A percentile compares a stretch with the other conserved stretches of the same genome.
These are phyloP conservation scores for Leuciscus idus DNA, from an alignment of 2,113 vertebrate genomes.

Conservation along the genomic window DNA sequence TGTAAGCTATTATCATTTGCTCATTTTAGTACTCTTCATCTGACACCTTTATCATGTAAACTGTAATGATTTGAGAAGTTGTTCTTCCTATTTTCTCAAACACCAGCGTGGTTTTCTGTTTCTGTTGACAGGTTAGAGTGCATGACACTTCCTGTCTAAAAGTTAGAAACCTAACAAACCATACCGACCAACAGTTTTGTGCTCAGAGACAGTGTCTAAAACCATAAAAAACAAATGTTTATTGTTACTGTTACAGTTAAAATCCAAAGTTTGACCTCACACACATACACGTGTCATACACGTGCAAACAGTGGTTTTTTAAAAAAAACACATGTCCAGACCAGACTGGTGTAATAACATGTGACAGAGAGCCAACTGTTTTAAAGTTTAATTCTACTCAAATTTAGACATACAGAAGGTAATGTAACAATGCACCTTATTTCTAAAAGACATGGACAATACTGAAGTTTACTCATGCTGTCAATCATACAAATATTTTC, in stretches of 20 bases:
- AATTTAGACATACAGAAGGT: slow-evolving; percentile 9
- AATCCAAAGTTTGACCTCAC: neutral
- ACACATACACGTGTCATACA: neutral
- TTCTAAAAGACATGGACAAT: neutral
- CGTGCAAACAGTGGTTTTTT: neutral
- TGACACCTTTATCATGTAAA: neutral
- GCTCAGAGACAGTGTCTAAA: neutral
- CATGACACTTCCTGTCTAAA: neutral
- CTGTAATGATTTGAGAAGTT: neutral
- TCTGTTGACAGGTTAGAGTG: neutral
- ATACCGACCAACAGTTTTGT: neutral
- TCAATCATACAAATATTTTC: slow-evolving; percentile 2
- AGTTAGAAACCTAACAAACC: neutral
- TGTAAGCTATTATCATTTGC: too few relatives aligned
- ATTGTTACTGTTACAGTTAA: neutral
- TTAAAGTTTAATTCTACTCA: neutral
- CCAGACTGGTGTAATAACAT: neutral
- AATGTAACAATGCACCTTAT: slow-evolving; percentile 51
- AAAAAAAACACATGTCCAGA: neutral
- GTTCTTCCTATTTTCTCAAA: neutral
- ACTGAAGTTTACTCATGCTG: neutral
- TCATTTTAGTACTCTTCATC: too few relatives aligned
- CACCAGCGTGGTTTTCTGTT: neutral
- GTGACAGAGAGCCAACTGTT: neutral
- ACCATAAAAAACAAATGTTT: neutral